phyloP scores from a whole-genome alignment of 1,140 invertebrate species.

The Drosophila chauvacae region DNA sequence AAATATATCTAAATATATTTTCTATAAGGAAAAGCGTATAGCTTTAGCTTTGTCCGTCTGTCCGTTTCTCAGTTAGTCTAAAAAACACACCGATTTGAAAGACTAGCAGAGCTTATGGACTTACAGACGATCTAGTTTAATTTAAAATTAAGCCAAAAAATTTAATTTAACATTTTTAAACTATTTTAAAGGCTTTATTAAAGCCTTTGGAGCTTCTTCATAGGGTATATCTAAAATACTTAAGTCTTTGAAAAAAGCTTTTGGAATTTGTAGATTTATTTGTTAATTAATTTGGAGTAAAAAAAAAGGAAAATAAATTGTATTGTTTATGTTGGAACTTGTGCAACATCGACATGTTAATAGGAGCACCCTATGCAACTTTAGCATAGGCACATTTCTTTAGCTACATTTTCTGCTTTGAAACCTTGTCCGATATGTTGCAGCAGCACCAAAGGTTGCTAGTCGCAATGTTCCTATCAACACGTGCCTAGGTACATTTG shows the following conservation, averaged over 20 bases:
- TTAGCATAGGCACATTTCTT: neutral
- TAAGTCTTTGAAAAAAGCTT: neutral
- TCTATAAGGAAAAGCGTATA: neutral
- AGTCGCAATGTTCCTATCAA: too few relatives aligned
- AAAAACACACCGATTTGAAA: neutral
- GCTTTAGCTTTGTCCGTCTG: neutral
- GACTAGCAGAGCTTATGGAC: neutral
- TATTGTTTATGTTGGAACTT: neutral
- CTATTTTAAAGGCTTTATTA: neutral
- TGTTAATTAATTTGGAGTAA: neutral
- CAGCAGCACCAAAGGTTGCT: neutral
- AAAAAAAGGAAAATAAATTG: neutral
- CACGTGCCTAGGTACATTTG: neutral
- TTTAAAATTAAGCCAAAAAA: too few relatives aligned
- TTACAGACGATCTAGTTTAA: too few relatives aligned
- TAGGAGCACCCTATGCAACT: neutral
- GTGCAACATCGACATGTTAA: neutral
- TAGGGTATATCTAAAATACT: neutral
- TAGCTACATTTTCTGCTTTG: neutral
- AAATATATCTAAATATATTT: too few relatives aligned
- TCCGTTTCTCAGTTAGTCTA: neutral
- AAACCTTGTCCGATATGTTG: neutral
- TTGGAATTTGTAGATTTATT: neutral
- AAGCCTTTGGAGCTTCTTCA: neutral
- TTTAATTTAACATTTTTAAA: too few relatives aligned